Base-by-base conservation (phyloP, 2,113 vertebrate genomes). In the Stictonetta naevosa region DNA sequence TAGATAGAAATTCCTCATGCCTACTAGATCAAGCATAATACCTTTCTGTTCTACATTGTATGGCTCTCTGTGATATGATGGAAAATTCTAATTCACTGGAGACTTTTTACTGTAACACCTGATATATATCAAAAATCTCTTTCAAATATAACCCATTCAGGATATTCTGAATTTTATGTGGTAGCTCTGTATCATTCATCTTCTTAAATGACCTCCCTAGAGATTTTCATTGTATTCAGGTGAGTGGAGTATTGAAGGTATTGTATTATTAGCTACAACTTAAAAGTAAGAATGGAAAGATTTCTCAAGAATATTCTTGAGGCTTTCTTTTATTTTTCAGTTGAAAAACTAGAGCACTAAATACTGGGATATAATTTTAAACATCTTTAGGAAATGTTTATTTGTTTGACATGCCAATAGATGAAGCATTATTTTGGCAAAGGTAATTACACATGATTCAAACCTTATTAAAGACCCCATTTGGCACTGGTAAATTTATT, bases 41-140 rank as follows among this genome's bases (percentile, higher is more conserved):
- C 74, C 25, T 86, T 97, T 83, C 94, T 92, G 60, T 92, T 92
- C 36, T 29, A n/a, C 6, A 5, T 69, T 79, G 44, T 34, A 76
- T 60, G 25, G 14, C 9, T 86, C 29, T 87, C 86, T 88, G 78
- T 83, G 88, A 87, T 81, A 95, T 67, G 85, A 73, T 63, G 88
- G 55, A 96, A 92, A 96, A 93, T 82, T 85, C 73, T 59, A 80
- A 88, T 87, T 94, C 64, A 66, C 29, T 68, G 38, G 88, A 94
- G 86, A 76, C 36, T 73, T 92, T 92, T 88, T 83, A 68, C 63
- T 81, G 46, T 75, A 90, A 64, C 73, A 53, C 33, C 26, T 64
- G 56, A 72, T 81, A 81, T 72, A 77, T 50, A 83, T 90, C 20
- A 77, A 94, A 94, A 92, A 88, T 38, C 34, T 88, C 38, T 78